Percentiles rank a stretch among this genome's conserved stretches.
Conservation (phyloP, 1,140 invertebrate genomes). For the Zaprionus ghesquierei region DNA sequence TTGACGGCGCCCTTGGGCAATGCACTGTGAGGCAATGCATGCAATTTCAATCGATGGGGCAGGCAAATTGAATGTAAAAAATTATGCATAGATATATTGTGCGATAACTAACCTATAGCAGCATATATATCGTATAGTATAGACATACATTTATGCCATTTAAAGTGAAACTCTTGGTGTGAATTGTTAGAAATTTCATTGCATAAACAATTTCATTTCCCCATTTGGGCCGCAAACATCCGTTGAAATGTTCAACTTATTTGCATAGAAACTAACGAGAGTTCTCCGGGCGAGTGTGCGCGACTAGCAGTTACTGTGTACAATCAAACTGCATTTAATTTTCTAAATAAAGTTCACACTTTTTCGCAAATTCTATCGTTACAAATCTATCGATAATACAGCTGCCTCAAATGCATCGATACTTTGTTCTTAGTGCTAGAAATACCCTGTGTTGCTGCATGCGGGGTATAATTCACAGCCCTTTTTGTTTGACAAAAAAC, state of each 20-base stretch:
- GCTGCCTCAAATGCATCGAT: not conserved
- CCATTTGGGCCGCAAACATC: conserved; percentile 12
- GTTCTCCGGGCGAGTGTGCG: not conserved
- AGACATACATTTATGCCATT: not conserved
- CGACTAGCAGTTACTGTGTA: not conserved
- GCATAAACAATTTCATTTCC: conserved; percentile 28
- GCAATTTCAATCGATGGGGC: too few species aligned
- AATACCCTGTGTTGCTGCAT: not conserved
- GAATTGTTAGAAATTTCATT: not conserved
- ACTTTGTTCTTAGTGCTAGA: not conserved
- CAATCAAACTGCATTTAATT: too few species aligned
- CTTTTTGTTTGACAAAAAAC: not conserved
- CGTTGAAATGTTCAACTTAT: conserved; percentile 11
- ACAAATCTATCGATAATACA: not conserved
- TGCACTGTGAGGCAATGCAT: not conserved
- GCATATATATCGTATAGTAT: not conserved
- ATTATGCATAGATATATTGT: too few species aligned
- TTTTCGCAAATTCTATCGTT: too few species aligned
- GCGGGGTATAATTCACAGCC: not conserved
- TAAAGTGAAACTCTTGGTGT: conserved; percentile 14
- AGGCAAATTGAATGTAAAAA: too few species aligned
- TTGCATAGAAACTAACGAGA: conserved; percentile 4
- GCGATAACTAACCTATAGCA: too few species aligned
- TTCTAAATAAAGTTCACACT: too few species aligned
- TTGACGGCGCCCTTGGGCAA: conserved; percentile 11